Evolutionary conservation across 2,797 vertebrate genomes (phyloP).

Genomic region (Myotis planiceps): DNA sequence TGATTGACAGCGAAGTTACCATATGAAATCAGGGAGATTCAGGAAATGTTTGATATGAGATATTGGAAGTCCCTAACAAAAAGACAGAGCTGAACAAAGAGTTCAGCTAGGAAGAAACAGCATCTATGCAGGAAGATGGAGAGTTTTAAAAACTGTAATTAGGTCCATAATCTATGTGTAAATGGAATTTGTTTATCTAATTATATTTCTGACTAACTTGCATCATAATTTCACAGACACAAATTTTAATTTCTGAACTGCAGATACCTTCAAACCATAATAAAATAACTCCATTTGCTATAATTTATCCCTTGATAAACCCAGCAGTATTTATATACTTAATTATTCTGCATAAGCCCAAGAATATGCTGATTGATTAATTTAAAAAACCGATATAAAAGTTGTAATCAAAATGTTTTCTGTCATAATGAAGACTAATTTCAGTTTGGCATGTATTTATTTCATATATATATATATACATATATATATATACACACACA

Average conservation of each 20-base stretch:
- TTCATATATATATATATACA: not conserved
- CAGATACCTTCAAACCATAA: not conserved
- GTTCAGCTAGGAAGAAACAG: not conserved
- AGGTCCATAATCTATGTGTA: not conserved
- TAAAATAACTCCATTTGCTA: not conserved
- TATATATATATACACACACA: not conserved
- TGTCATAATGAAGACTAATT: not conserved
- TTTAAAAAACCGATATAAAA: not conserved
- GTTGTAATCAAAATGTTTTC: slow-evolving; percentile 2
- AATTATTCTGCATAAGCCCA: not conserved
- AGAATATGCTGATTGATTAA: not conserved
- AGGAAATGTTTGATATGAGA: not conserved
- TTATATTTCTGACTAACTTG: not conserved
- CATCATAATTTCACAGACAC: not conserved
- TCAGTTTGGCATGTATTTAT: not conserved
- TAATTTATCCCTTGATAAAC: not conserved
- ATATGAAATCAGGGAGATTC: not conserved
- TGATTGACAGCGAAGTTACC: not conserved
- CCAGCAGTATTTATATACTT: not conserved
- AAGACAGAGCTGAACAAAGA: not conserved
- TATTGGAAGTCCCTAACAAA: not conserved
- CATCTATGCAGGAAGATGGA: not conserved
- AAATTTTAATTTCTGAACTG: not conserved
- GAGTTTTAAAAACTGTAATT: not conserved
- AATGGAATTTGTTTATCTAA: not conserved